Evolutionary conservation across 1,140 invertebrate species (phyloP).

Genomic region (Leptoteleia sp.): DNA sequence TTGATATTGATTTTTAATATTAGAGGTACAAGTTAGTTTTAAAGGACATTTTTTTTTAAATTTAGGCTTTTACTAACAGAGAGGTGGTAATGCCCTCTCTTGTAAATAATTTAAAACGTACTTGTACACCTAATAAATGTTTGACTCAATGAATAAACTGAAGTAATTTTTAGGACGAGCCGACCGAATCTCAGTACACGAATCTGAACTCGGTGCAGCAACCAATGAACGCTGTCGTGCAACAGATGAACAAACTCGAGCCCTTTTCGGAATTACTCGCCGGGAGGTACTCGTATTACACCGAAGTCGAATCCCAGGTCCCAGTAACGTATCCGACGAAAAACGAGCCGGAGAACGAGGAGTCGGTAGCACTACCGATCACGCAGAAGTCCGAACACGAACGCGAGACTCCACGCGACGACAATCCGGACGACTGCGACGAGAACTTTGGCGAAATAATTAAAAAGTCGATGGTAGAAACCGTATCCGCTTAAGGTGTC

Average conservation of each 20-base stretch:
- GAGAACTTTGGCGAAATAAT: constrained; percentile 96
- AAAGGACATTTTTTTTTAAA: too few species aligned
- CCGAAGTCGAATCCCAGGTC: constrained; percentile 72
- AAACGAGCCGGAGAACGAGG: constrained; percentile 56
- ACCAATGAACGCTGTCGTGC: constrained; percentile 76
- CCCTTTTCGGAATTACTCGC: constrained; percentile 86
- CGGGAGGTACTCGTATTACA: constrained; percentile 83
- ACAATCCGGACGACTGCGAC: constrained; percentile 79
- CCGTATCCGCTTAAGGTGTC: constrained; percentile 87
- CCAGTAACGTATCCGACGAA: constrained; percentile 50
- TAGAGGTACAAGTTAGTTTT: too few species aligned
- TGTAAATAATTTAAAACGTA: too few species aligned
- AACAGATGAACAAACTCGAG: constrained; percentile 85
- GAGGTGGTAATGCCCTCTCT: too few species aligned
- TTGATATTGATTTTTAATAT: too few species aligned
- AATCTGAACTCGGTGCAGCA: constrained; percentile 79
- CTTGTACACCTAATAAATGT: too few species aligned
- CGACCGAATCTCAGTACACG: constrained; percentile 76
- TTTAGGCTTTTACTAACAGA: too few species aligned
- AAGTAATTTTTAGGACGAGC: constrained; percentile 70
- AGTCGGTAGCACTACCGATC: constrained; percentile 6
- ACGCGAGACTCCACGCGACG: constrained; percentile 37
- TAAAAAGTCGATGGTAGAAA: constrained; percentile 95
- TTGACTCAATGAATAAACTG: too few species aligned
- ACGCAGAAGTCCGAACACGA: constrained; percentile 25